phyloP scores from a whole-genome alignment of 2,888 invertebrate species.

The Galeopsomyia nigrocyanea region DNA sequence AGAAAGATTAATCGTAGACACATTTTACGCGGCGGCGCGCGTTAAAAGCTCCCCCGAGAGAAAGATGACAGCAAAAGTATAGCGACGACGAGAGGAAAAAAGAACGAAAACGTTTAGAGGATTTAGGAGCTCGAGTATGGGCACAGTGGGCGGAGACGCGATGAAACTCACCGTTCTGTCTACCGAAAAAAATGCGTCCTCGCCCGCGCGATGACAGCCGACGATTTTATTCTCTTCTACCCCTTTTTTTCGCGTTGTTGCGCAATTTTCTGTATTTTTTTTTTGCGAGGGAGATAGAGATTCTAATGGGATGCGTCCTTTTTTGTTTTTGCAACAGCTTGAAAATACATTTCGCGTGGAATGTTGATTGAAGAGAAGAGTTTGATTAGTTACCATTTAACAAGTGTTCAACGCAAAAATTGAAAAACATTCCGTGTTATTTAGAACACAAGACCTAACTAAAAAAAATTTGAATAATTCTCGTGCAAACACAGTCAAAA shows the following conservation, averaged over 20 bases:
- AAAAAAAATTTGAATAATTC: conserved; percentile 22
- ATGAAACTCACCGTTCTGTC: conserved; percentile 29
- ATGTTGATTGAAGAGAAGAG: too few relatives aligned
- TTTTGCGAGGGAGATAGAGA: neutral
- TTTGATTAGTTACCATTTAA: too few relatives aligned
- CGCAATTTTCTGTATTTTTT: conserved; percentile 12
- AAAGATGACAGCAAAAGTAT: conserved; percentile 30
- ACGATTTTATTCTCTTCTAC: conserved; percentile 31
- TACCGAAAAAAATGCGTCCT: conserved; percentile 4
- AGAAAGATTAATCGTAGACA: conserved; percentile 45
- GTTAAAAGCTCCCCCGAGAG: conserved; percentile 20
- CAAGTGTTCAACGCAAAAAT: neutral
- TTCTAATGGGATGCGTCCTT: neutral
- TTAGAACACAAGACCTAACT: conserved; percentile 22
- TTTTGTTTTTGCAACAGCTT: too few relatives aligned
- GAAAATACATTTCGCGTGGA: too few relatives aligned
- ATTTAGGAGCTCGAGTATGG: conserved; percentile 38
- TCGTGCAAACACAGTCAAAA: conserved; percentile 25
- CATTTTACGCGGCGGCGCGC: conserved; percentile 34
- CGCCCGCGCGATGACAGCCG: conserved; percentile 33
- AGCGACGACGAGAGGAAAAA: conserved; percentile 4
- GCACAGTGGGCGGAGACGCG: conserved; percentile 35
- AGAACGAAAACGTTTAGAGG: neutral
- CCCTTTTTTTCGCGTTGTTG: conserved; percentile 14
- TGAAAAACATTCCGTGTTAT: conserved; percentile 13